Base-by-base conservation (phyloP, 2,113 vertebrate genomes). In the Bufo gargarizans region DNA sequence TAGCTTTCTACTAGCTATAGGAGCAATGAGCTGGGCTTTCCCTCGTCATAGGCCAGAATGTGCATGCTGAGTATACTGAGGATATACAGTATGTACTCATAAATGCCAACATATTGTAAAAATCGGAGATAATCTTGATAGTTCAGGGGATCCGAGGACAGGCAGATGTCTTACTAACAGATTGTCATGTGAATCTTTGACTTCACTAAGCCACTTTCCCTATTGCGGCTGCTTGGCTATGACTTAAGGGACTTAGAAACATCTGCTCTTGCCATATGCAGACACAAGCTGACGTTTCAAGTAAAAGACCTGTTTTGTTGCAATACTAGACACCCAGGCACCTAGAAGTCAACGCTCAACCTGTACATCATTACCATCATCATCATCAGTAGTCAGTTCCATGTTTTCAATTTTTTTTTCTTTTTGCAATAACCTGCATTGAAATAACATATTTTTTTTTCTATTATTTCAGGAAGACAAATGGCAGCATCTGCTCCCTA, bases 91-190 rank as follows among this genome's bases (percentile, higher is more conserved):
- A 20, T 13, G 17, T 43, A 43, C 67, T 12, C 43, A 16, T 16
- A 12, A 14, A 45, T 72, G 69, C 13, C 13, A 72, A 71, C 2
- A 72, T 45, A 17, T 8, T 74, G 5, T 43, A 11, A 49, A 47
- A 74, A 74, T 8, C 5, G 49, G 43, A 6, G 19, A 74, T 19
- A 11, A 16, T 74, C 22, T 17, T 8, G 10, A 19, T 49, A 16
- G 71, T 19, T 50, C 19, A 76, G 72, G 47, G 72, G 47, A 76
- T 50, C 17, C 16, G 47, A 50, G 47, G 45, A 76, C 72, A 50
- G 72, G 72, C 72, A 76, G 72, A 76, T 76, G 72, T 76, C 43
- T 50, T 72, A 14, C 67, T 71, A 71, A 71, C 43, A 72, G 69
- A 72, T 72, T 76, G 72, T 20, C 17, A 19, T 50, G 72, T 50